Conservation (phyloP, 1,140 invertebrate genomes). For the Heterodera schachtii region DNA sequence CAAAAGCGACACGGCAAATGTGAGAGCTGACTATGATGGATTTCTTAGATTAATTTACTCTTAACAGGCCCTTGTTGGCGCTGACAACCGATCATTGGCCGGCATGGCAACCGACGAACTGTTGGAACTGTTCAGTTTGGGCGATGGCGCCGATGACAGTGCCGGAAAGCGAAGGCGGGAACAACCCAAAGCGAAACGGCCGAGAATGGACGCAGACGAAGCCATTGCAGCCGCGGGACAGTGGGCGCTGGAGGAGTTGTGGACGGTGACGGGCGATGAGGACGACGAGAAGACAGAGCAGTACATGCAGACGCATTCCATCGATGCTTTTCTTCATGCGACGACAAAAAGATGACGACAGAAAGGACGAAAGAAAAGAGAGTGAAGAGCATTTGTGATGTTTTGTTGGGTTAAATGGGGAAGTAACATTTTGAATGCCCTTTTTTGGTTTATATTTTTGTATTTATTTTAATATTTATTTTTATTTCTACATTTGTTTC, state of each 20-base stretch:
- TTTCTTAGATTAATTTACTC: slow-evolving; percentile 23
- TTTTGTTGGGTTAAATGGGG: no score
- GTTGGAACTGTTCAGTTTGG: slow-evolving; percentile 57
- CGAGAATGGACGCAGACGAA: slow-evolving; percentile 12
- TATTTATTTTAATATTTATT: no score
- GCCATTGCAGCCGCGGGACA: not conserved
- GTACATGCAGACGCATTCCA: slow-evolving; percentile 17
- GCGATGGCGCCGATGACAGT: not conserved
- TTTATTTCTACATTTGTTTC: no score
- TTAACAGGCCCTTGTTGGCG: slow-evolving; percentile 57
- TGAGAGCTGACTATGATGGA: slow-evolving; percentile 41
- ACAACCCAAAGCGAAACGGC: slow-evolving; percentile 11
- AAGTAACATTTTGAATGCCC: no score
- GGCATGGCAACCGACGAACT: slow-evolving; percentile 63
- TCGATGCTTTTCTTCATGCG: slow-evolving; percentile 16
- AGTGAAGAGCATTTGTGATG: not conserved
- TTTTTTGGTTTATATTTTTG: no score
- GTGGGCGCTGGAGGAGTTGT: slow-evolving; percentile 20
- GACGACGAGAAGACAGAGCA: slow-evolving; percentile 16
- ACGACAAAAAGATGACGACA: not conserved
- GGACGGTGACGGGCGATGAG: slow-evolving; percentile 18
- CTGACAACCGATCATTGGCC: slow-evolving; percentile 60
- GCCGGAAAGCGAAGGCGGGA: not conserved
- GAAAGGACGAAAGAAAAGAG: not conserved
- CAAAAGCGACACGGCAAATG: slow-evolving; percentile 63